Percentiles rank a stretch among this genome's conserved stretches.
These are phyloP conservation scores for Drosophila algonquin DNA, from an alignment of 2,888 invertebrate genomes.

Conservation along the genomic window DNA sequence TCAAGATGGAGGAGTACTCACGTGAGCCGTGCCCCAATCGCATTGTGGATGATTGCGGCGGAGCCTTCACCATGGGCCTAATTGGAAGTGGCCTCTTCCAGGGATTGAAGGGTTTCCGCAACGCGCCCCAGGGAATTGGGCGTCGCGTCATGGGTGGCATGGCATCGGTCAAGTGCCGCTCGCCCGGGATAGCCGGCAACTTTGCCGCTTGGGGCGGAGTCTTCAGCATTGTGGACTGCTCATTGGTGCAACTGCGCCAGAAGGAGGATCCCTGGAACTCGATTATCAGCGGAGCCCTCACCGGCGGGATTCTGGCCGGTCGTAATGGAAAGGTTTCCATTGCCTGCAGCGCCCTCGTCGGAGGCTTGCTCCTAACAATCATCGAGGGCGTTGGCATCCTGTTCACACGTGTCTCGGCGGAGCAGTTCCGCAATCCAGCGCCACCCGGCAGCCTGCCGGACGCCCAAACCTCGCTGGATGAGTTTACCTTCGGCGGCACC, in stretches of 20 bases:
- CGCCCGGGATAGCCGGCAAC: constrained; percentile 64
- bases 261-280: constrained; percentile 76
- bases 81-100: constrained; percentile 99
- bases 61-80: constrained; percentile 99
- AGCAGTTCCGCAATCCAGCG: constrained; percentile 52
- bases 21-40: constrained; percentile 99
- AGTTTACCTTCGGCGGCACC: constrained; percentile 32
- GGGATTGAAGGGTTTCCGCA: constrained; percentile 97
- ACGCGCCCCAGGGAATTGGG: constrained; percentile 91
- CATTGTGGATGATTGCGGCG: constrained; percentile 99
- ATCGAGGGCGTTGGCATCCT: constrained; percentile 67
- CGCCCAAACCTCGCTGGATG: neutral
- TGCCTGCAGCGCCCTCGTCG: constrained; percentile 65
- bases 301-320: constrained; percentile 64
- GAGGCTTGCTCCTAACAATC: constrained; percentile 59
- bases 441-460: constrained; percentile 38
- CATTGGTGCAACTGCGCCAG: constrained; percentile 57
- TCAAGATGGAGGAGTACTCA: constrained; percentile 94
- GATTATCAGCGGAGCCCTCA: constrained; percentile 66
- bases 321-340: constrained; percentile 64
- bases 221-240: constrained; percentile 66
- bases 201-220: constrained; percentile 69
- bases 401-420: constrained; percentile 62
- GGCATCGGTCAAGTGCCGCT: constrained; percentile 53
- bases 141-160: constrained; percentile 62